phyloP scores from a whole-genome alignment of 2,113 vertebrate species.

The Ardeotis arabs region DNA sequence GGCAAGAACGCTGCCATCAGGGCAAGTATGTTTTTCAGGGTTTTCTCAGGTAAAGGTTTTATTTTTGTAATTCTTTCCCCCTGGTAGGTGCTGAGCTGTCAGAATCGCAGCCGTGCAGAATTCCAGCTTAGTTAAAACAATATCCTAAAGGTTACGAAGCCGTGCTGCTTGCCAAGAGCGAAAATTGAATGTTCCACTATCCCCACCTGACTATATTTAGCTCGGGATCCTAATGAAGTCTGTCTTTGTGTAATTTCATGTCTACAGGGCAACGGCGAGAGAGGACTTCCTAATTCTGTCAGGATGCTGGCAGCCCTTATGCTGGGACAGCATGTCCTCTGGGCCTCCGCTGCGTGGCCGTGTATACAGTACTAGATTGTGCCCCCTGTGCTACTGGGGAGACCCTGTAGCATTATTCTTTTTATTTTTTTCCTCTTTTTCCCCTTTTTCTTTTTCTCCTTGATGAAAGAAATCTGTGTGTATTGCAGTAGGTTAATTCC shows the following conservation, averaged over 20 bases:
- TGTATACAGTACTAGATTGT: slow-evolving; percentile 1
- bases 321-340: background rate
- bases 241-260: slow-evolving; percentile 67
- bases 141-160: slow-evolving; percentile 61
- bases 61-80: slow-evolving; percentile 5
- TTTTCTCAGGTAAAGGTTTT: slow-evolving; percentile 58
- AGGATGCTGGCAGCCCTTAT: slow-evolving; percentile 50
- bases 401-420: background rate
- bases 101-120: background rate
- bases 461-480: slow-evolving; percentile 34
- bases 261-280: slow-evolving; percentile 55
- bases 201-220: slow-evolving; percentile 68
- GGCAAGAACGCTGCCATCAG: background rate
- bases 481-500: background rate
- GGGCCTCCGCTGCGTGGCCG: background rate
- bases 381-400: background rate
- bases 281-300: slow-evolving; percentile 69
- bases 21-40: background rate
- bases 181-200: slow-evolving; percentile 68
- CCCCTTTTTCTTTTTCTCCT: background rate
- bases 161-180: slow-evolving; percentile 35
- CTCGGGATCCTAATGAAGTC: slow-evolving; percentile 58
- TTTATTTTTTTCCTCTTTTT: background rate
- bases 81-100: slow-evolving; percentile 42
- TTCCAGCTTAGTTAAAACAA: slow-evolving; percentile 64